These are phyloP conservation scores for Etheostoma spectabile DNA, from an alignment of 2,113 vertebrate species.

Conservation along the genomic window DNA sequence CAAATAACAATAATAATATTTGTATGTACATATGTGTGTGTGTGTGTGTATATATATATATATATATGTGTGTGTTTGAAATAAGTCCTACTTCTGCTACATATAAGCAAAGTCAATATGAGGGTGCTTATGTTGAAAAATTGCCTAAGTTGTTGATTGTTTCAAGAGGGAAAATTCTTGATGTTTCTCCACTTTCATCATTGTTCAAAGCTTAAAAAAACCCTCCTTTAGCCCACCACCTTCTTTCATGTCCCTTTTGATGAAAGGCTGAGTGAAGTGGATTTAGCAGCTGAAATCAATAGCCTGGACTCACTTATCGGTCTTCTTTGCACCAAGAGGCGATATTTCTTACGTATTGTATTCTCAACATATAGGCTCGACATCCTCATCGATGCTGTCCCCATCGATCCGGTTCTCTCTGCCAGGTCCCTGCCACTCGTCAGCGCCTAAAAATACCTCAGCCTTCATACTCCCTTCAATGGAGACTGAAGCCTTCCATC, in stretches of 20 bases:
- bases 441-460: constrained; percentile 54
- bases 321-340: constrained; percentile 14
- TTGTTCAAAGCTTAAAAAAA: background rate
- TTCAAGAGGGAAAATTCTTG: constrained; percentile 3
- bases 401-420: constrained; percentile 47
- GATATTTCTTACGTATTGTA: constrained; percentile 35
- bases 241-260: constrained; percentile 2
- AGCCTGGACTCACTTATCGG: constrained; percentile 36
- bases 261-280: constrained; percentile 36
- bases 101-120: background rate
- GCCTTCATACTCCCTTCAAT: constrained; percentile 27
- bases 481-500: constrained; percentile 29
- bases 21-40: no score
- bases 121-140: constrained; percentile 19
- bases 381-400: constrained; percentile 21
- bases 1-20: no score
- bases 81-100: constrained; percentile 41
- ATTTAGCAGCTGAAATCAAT: constrained; percentile 54
- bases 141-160: constrained; percentile 7
- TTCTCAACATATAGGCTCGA: constrained; percentile 43
- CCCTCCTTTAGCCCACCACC: background rate
- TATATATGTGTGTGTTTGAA: background rate
- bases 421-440: constrained; percentile 32
- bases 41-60: background rate
- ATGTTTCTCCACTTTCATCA: background rate